Percentiles rank a stretch among this genome's conserved stretches.
phyloP scores from a whole-genome alignment of 2,113 vertebrate genomes.

The Passer domesticus region DNA sequence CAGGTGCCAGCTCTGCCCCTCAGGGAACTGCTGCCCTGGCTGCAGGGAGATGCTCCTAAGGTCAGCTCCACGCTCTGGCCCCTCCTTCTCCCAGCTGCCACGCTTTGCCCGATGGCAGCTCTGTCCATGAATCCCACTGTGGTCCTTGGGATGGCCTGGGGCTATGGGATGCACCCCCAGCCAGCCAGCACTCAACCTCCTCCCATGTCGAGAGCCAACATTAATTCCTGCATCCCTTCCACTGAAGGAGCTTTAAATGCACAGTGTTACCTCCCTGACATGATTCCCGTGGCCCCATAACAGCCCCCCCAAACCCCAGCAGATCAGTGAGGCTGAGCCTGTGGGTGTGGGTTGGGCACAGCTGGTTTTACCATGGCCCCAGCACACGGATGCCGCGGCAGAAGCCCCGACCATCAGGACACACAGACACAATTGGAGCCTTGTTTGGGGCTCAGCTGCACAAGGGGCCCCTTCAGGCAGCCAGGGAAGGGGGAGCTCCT shows the following conservation, averaged over 20 bases:
- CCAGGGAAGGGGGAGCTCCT: not conserved
- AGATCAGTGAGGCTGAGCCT: not conserved
- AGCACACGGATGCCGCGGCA: fast-evolving
- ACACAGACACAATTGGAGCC: constrained; percentile 13
- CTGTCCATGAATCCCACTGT: fast-evolving
- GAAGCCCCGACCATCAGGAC: not conserved
- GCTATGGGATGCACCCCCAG: fast-evolving
- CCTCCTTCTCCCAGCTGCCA: not conserved
- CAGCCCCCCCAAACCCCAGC: not conserved
- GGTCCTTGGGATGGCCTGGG: not conserved
- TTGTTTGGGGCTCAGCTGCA: constrained; percentile 15
- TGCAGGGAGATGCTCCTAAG: fast-evolving
- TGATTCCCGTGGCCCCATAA: fast-evolving
- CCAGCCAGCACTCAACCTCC: not conserved
- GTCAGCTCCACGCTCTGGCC: not conserved
- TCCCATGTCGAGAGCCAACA: fast-evolving
- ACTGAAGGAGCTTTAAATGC: not conserved
- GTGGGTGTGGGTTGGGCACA: not conserved
- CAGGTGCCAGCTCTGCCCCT: not conserved
- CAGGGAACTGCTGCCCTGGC: not conserved
- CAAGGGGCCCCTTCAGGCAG: constrained; percentile 20
- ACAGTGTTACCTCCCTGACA: fast-evolving
- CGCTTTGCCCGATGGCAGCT: not conserved
- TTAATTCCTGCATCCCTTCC: not conserved
- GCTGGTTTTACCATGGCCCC: not conserved